phyloP scores from a whole-genome alignment of 1,140 invertebrate species.

The Aphaenogaster rudis region DNA sequence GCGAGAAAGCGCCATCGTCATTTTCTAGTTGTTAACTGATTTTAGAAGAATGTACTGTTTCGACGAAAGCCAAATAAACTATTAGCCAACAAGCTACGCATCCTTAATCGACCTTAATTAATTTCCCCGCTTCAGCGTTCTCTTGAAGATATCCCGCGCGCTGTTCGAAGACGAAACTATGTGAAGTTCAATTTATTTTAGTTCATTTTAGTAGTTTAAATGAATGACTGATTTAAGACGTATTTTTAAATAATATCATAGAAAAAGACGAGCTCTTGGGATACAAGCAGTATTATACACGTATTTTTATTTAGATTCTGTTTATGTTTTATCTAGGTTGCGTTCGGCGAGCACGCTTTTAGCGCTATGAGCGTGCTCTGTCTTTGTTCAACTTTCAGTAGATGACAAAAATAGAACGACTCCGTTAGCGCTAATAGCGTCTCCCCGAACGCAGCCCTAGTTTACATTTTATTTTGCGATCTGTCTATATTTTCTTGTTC shows the following conservation, averaged over 20 bases:
- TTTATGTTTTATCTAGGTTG: not conserved
- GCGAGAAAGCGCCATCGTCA: not conserved
- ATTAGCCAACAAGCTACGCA: slow-evolving; percentile 19
- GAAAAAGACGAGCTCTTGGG: not conserved
- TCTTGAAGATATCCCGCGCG: not conserved
- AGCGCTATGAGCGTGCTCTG: too few species aligned
- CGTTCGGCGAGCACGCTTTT: too few species aligned
- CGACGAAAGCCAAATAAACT: slow-evolving; percentile 63
- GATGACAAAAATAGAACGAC: too few species aligned
- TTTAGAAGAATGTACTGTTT: slow-evolving; percentile 60
- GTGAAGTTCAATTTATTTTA: not conserved
- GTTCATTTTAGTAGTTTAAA: not conserved
- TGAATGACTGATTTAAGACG: not conserved
- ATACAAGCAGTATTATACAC: not conserved
- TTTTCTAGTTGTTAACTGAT: slow-evolving; percentile 68
- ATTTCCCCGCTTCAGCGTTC: not conserved
- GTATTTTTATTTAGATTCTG: too few species aligned
- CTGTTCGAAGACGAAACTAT: not conserved
- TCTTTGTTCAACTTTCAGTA: too few species aligned
- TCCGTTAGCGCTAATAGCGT: too few species aligned
- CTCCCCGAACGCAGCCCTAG: too few species aligned
- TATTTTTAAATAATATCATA: not conserved
- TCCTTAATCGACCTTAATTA: not conserved
- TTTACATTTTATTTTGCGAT: not conserved
- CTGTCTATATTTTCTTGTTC: too few species aligned